Evolutionary conservation across 1,140 invertebrate species (phyloP), one percentile per base, ranked within the genome.

Genomic region (Eufriesea mexicana): DNA sequence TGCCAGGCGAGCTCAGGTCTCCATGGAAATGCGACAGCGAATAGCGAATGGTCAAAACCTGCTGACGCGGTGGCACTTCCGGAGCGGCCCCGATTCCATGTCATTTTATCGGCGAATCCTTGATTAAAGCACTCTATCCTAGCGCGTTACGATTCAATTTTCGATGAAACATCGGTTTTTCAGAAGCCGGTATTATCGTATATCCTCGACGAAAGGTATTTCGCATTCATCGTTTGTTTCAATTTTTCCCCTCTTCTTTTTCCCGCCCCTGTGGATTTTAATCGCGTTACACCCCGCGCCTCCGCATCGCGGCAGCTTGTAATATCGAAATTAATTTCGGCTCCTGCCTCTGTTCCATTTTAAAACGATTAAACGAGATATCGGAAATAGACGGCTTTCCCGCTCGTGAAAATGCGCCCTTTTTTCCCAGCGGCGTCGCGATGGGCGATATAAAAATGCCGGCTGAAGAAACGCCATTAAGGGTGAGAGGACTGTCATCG

Each of bases 121-220:
- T 88, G 70, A 88, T 81, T 87, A 78, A 88, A 86, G 72, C 73
- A 82, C 80, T 85, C 79, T 54, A 45, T 76, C 61, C 67, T 57
- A n/a, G 23, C 71, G 49, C 45, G 73, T 61, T 77, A 76, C 62
- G 61, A 59, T 68, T 66, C 51, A 76, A 68, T 82, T 82, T 49
- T n/a, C 64, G 42, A 55, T 59, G 72, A 81, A 81, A 75, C 55
- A 59, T 76, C 42, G 79, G 68, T 18, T 82, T 76, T 68, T 49
- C 54, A 12, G 35, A 35, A 18, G 28, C 62, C n/a, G 61, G 49
- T 75, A 62, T 72, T 72, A 81, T 55, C 59, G 49, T 55, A 61
- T 45, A 47, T 75, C 51, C 25, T 4, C n/a, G 45, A n/a, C 49
- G 49, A 66, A 51, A 62, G 45, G 18, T 68, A 61, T 71, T n/a